A percentile compares a stretch with the other conserved stretches of the same genome.
Evolutionary conservation across 2,888 invertebrate species (phyloP).

Genomic region (Eucera pruinosa): DNA sequence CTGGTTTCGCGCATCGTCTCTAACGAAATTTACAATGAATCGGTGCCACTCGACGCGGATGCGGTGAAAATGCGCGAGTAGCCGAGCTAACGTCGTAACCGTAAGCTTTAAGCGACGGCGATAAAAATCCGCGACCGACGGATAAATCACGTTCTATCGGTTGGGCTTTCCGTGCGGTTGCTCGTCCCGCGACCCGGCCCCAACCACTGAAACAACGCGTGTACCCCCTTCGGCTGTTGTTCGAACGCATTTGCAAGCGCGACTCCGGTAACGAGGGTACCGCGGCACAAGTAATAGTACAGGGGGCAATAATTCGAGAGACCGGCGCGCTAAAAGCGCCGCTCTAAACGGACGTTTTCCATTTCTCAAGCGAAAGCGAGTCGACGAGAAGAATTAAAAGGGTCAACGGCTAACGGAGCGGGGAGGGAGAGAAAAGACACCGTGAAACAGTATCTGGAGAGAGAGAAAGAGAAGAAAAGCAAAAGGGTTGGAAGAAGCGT

Average conservation of each 20-base stretch:
- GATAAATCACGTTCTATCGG: conserved; percentile 74
- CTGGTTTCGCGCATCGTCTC: conserved; percentile 25
- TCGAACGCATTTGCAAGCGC: background rate
- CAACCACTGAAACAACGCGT: conserved; percentile 29
- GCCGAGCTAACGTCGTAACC: conserved; percentile 57
- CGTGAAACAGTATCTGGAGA: no score
- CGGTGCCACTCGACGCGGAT: conserved; percentile 11
- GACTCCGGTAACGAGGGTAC: conserved; percentile 3
- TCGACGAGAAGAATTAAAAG: background rate
- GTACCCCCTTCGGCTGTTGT: conserved; percentile 6
- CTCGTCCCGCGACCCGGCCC: background rate
- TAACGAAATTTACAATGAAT: conserved; percentile 61
- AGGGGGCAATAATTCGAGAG: background rate
- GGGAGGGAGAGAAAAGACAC: background rate
- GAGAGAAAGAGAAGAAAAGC: background rate
- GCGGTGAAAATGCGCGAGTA: conserved; percentile 9
- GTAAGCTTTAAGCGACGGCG: conserved; percentile 64
- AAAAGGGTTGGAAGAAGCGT: no score
- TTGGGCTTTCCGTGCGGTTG: conserved; percentile 62
- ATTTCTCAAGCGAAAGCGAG: background rate
- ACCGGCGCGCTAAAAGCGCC: no score
- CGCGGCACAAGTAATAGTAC: background rate
- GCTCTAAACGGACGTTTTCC: background rate
- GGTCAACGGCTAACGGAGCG: no score
- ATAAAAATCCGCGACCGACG: conserved; percentile 72